These are phyloP conservation scores for Octodon degus DNA, from an alignment of 2,113 vertebrate genomes.

Conservation along the genomic window DNA sequence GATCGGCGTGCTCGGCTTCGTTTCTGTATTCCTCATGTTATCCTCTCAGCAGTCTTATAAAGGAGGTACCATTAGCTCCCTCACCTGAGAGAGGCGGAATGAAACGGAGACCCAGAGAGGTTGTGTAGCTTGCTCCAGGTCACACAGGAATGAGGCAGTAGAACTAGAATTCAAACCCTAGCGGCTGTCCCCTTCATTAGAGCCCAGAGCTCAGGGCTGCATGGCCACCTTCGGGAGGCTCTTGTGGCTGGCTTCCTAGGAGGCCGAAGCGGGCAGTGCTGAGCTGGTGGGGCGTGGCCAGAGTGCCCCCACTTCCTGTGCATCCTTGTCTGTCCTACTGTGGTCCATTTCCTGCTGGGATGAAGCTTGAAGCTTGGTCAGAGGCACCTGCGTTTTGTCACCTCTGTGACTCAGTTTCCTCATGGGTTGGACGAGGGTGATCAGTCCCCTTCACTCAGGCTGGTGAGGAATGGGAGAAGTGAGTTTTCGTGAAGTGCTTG, in stretches of 20 bases:
- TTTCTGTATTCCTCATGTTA: not conserved
- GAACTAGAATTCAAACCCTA: not conserved
- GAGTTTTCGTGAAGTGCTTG: not conserved
- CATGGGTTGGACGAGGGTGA: not conserved
- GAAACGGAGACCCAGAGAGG: not conserved
- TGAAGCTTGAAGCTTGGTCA: not conserved
- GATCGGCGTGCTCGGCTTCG: not conserved
- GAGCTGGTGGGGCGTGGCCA: not conserved
- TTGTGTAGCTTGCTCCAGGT: not conserved
- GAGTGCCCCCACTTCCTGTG: not conserved
- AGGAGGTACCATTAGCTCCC: too few species aligned
- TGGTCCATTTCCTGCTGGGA: not conserved
- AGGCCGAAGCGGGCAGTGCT: not conserved
- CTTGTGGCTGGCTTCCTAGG: not conserved
- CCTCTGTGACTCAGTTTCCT: constrained; percentile 29
- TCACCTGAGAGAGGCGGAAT: not conserved
- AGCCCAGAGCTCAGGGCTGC: not conserved
- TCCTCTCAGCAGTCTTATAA: not conserved
- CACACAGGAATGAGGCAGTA: not conserved
- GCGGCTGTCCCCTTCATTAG: not conserved
- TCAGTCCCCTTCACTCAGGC: not conserved
- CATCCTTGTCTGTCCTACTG: not conserved
- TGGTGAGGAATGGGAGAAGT: not conserved
- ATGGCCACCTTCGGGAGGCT: not conserved
- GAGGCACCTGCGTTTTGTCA: not conserved